Evolutionary conservation across 2,888 invertebrate genomes (phyloP).

Genomic region (Drosophila anceps): DNA sequence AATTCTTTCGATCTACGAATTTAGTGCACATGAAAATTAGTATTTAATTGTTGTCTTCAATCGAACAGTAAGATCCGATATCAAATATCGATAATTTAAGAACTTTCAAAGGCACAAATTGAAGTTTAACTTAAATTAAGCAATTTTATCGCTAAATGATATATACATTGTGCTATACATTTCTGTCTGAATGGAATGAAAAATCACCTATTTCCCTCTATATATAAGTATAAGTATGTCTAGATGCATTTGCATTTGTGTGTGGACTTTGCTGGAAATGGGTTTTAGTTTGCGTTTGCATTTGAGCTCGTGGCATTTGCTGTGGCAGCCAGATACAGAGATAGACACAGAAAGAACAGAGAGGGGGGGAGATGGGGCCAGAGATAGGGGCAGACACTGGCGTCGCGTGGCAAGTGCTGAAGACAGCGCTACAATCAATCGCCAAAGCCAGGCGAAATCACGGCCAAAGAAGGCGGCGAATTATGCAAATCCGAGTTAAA

Average conservation of each 20-base stretch:
- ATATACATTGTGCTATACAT: neutral
- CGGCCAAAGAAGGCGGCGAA: constrained; percentile 43
- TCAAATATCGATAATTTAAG: neutral
- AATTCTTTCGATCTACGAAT: neutral
- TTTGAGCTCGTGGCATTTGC: constrained; percentile 10
- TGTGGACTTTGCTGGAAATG: constrained; percentile 1
- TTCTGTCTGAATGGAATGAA: neutral
- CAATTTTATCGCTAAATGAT: neutral
- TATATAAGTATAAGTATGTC: neutral
- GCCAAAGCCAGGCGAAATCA: constrained; percentile 48
- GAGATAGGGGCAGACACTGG: neutral
- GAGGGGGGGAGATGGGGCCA: neutral
- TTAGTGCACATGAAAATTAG: neutral
- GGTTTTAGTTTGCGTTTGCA: constrained; percentile 5
- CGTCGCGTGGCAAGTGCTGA: constrained; percentile 28
- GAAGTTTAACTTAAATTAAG: neutral
- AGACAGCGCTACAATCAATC: constrained; percentile 59
- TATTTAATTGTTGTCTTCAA: neutral
- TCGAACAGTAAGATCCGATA: neutral
- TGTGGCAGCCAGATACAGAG: constrained; percentile 10
- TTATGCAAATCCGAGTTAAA: constrained; percentile 63
- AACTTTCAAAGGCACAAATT: neutral
- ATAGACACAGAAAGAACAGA: constrained; percentile 1
- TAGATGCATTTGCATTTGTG: neutral
- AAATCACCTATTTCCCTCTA: neutral